Evolutionary conservation across 2,797 vertebrate genomes (phyloP), one percentile per base, ranked within the genome.

Genomic region (Chelon auratus): DNA sequence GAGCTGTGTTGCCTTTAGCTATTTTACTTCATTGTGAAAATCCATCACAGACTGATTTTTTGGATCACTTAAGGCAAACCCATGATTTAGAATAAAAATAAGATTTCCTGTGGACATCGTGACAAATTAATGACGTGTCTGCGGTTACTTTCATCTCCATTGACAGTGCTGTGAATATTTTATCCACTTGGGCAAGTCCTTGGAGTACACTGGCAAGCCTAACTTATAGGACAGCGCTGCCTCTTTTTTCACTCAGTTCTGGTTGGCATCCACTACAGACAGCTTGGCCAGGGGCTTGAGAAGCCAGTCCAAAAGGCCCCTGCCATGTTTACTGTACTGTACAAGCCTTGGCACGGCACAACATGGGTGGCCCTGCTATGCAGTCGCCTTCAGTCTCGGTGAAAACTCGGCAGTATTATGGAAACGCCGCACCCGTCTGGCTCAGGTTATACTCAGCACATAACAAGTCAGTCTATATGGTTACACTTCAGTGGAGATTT

Each of bases 281-380:
- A 78, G 81, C 91, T 93, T 93, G 93, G 93, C 93, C 84, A 81
- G 72, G 87, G 91, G 85, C 86, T 81, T 64, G 77, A 80, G 69
- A 76, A 87, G 71, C 77, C 33, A 3, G 73, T 93, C 92, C 92
- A 91, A 92, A 92, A 87, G 90, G 83, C 82, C 85, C 89, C 83
- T 88, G 85, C 88, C 88, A 89, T 90, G 91, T 94, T 92, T 92
- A 93, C 91, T 87, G 89, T 84, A 81, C 80, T 75, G 87, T 77
- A 81, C 72, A 82, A 89, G 85, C 83, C 83, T 85, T 89, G 54
- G 88, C 92, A 89, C 84, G 88, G 83, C 78, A 86, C 93, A 82
- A 61, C 88, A 89, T 95, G 93, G 93, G 93, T 93, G 92, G 93
- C 90, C 92, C 82, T 11, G 87, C 78, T 86, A 84, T 24, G 77